phyloP scores from a whole-genome alignment of 2,888 invertebrate species.

The Scrobipalpa costella region DNA sequence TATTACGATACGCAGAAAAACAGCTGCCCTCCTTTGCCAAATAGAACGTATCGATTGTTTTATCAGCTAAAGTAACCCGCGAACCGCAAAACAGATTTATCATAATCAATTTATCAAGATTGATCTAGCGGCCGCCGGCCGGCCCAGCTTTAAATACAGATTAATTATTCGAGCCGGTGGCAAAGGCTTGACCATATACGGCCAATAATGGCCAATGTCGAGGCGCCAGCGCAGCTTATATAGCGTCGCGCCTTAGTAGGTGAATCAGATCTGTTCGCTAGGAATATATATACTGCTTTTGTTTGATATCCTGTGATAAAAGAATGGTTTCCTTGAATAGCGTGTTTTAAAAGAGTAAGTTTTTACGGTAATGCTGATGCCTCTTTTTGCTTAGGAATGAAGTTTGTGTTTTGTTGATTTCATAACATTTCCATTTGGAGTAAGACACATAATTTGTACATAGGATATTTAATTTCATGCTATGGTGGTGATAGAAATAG shows the following conservation, averaged over 20 bases:
- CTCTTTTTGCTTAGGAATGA: too few species aligned
- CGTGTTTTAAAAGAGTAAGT: constrained; percentile 35
- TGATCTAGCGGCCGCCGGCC: background rate
- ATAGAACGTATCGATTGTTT: background rate
- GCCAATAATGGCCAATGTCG: constrained; percentile 52
- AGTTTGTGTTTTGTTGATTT: too few species aligned
- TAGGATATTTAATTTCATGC: too few species aligned
- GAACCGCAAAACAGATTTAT: too few species aligned
- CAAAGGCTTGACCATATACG: constrained; percentile 50
- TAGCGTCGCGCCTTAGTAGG: constrained; percentile 41
- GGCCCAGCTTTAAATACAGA: constrained; percentile 44
- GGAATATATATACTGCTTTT: constrained; percentile 47
- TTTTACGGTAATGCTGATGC: too few species aligned
- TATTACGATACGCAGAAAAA: too few species aligned
- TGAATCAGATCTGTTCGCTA: constrained; percentile 44
- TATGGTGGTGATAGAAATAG: too few species aligned
- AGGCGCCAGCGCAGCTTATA: constrained; percentile 52
- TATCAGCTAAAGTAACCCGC: background rate
- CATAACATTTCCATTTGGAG: too few species aligned
- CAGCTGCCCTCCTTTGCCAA: too few species aligned
- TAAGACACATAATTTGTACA: too few species aligned
- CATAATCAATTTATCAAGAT: background rate
- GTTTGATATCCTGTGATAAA: constrained; percentile 32
- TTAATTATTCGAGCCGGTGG: constrained; percentile 59
- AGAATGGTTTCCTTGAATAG: constrained; percentile 27